Base-by-base conservation (phyloP, 2,113 vertebrate genomes). In the Paradoxurus hermaphroditus region DNA sequence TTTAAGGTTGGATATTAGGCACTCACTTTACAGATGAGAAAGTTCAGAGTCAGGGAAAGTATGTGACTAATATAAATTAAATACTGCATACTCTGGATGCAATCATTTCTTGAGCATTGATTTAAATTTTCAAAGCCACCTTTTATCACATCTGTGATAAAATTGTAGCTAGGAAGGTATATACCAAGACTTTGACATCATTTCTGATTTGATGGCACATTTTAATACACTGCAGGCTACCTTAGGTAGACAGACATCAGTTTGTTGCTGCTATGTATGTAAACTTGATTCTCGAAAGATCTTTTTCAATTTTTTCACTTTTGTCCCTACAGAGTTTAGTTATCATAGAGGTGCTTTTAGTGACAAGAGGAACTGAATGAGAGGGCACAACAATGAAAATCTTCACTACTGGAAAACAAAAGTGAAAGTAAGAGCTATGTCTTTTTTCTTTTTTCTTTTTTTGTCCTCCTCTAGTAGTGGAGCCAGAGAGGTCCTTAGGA, bases 91-190 rank as follows among this genome's bases (percentile, higher is more conserved):
- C 23, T 68, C 84, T 39, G n/a, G 46, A 5, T 41, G 1, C 3
- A 90, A 19, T 91, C 15, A 65, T 86, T 90, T 94, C 53, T 90
- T 70, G 34, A 79, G n/a, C 44, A 83, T 49, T 73, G 73, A 94
- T 39, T 95, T 95, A 62, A 67, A 89, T 73, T 81, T 97, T 21
- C 56, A 94, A 96, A 97, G 36, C 46, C 31, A 75, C 4, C 56
- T 56, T 81, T 95, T 16, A 68, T 51, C 41, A 4, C 15, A 44
- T 59, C 96, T 8, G 59, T 70, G 25, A 90, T 72, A 59, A 82
- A 56, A 67, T 13, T 88, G 39, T 81, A 77, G n/a, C 15, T 84
- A 31, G 4, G 13, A 94, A 89, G 29, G 7, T 31, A 36, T 34
- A 31, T 34, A 23, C 12, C 79, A 46, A 77, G 36, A 29, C 62